Conservation (phyloP, 2,797 vertebrate species). For the Tauraco hartlaubi region DNA sequence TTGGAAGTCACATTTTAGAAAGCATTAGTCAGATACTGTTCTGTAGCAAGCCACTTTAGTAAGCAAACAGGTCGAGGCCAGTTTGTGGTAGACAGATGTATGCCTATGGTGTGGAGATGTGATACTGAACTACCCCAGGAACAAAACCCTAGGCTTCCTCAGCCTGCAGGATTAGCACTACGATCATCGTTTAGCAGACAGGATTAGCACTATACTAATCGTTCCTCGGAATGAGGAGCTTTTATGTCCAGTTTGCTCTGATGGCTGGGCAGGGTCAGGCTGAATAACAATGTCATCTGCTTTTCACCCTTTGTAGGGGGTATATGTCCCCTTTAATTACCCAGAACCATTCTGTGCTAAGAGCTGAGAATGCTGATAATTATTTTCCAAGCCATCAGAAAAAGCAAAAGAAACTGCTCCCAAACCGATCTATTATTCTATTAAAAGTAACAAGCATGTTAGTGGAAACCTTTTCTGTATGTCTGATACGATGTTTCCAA, state of each 20-base stretch:
- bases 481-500: not conserved
- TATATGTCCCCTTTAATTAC: not conserved
- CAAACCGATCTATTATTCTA: not conserved
- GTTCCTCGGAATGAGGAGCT: not conserved
- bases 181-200: not conserved
- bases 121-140: not conserved
- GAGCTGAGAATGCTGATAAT: not conserved
- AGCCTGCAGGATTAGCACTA: not conserved
- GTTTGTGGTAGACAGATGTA: not conserved
- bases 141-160: not conserved
- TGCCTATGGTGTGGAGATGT: rapidly evolving
- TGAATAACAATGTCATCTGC: not conserved
- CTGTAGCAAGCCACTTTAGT: not conserved
- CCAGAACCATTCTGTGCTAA: not conserved
- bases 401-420: not conserved
- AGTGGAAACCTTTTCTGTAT: not conserved
- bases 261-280: not conserved
- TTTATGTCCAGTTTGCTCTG: not conserved
- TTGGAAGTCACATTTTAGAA: not conserved
- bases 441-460: not conserved
- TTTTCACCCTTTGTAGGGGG: not conserved
- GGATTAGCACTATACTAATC: not conserved
- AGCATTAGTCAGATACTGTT: not conserved
- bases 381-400: not conserved
- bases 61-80: not conserved